Conservation (phyloP, 2,113 vertebrate species). For the Pangasianodon hypophthalmus region DNA sequence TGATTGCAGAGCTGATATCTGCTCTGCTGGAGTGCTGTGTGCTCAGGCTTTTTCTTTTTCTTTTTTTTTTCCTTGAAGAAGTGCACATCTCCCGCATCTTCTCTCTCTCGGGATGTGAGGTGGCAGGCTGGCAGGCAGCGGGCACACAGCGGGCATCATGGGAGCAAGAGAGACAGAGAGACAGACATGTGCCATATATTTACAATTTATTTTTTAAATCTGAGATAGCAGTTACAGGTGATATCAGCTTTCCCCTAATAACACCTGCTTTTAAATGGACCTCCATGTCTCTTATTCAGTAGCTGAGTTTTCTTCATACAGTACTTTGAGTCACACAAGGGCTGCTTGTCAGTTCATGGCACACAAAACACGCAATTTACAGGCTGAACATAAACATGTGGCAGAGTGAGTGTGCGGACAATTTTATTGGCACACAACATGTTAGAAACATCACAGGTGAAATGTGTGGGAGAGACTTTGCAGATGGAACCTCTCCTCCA, state of each 20-base stretch:
- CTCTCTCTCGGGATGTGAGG: constrained; percentile 28
- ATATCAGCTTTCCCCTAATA: not conserved
- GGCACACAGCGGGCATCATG: constrained; percentile 40
- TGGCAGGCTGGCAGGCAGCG: constrained; percentile 11
- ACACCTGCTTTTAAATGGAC: not conserved
- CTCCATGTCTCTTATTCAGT: not conserved
- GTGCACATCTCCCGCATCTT: not conserved
- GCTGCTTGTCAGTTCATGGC: not conserved
- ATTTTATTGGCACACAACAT: constrained; percentile 16
- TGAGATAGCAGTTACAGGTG: not conserved
- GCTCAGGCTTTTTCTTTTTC: constrained; percentile 20
- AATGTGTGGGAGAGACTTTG: constrained; percentile 1
- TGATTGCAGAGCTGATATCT: constrained; percentile 51
- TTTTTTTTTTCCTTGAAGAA: constrained; percentile 20
- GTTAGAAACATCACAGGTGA: constrained; percentile 4
- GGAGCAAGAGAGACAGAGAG: constrained; percentile 46
- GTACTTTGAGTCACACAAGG: not conserved
- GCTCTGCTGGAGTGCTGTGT: constrained; percentile 21
- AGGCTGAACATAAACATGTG: constrained; percentile 22
- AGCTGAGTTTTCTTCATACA: not conserved
- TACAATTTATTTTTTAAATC: not conserved
- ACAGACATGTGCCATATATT: constrained; percentile 25
- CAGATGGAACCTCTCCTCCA: constrained; percentile 9
- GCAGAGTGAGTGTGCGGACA: not conserved
- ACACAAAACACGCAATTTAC: not conserved